Conservation (phyloP, 2,797 vertebrate genomes). For the Neosalanx taihuensis region DNA sequence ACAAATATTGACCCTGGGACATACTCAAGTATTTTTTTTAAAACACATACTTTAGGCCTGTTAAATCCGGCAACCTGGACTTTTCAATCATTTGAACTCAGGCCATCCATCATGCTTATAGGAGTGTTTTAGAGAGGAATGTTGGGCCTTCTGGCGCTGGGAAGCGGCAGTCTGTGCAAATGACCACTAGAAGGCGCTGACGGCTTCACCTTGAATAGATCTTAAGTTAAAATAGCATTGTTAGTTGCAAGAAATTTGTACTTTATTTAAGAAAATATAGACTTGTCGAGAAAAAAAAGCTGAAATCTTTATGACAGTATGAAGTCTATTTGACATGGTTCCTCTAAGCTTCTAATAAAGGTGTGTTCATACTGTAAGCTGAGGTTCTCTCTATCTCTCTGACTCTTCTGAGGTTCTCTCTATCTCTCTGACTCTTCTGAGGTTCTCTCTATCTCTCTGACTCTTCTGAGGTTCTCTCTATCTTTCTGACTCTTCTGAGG, state of each 20-base stretch:
- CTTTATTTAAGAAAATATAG: background rate
- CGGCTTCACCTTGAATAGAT: constrained; percentile 5
- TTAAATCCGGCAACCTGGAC: too few relatives aligned
- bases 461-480: background rate
- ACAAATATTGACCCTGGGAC: background rate
- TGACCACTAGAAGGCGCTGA: constrained; percentile 52
- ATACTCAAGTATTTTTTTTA: background rate
- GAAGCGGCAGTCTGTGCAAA: background rate
- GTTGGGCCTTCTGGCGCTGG: background rate
- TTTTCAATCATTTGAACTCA: too few relatives aligned
- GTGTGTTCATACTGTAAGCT: background rate
- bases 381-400: background rate
- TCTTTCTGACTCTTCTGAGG: background rate
- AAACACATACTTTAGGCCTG: background rate
- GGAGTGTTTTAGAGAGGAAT: background rate
- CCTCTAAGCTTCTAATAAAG: background rate
- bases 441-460: background rate
- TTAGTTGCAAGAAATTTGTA: background rate
- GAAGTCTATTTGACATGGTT: background rate
- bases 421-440: too few relatives aligned
- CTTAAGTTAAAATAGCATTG: background rate
- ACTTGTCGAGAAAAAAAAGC: background rate
- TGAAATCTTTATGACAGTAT: background rate
- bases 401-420: background rate
- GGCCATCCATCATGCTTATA: background rate